phyloP scores from a whole-genome alignment of 2,113 vertebrate species.

The Pleuronectes platessa region DNA sequence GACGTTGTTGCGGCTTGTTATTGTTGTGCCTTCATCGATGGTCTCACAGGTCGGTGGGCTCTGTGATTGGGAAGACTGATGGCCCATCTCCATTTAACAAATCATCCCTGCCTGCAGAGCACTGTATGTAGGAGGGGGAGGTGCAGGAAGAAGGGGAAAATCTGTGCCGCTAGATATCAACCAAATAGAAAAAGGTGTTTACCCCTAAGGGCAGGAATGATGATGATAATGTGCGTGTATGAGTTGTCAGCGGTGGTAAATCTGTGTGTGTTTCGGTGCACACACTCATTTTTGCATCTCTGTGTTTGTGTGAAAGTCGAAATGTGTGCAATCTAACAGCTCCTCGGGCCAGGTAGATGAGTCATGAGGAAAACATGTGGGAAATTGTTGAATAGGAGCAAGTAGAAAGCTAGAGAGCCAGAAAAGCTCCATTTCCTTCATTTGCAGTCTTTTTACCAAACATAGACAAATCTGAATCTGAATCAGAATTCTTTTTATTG shows the following conservation, averaged over 20 bases:
- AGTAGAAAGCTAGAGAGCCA: not conserved
- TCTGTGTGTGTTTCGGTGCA: slow-evolving; percentile 1
- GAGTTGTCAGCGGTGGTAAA: slow-evolving; percentile 34
- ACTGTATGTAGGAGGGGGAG: slow-evolving; percentile 18
- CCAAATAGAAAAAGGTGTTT: slow-evolving; percentile 66
- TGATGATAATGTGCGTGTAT: slow-evolving; percentile 11
- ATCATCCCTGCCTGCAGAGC: slow-evolving; percentile 39
- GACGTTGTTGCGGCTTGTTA: slow-evolving; percentile 16
- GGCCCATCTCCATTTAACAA: slow-evolving; percentile 43
- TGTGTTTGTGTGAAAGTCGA: slow-evolving; percentile 27
- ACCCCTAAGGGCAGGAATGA: slow-evolving; percentile 61
- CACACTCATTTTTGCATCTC: slow-evolving; percentile 31
- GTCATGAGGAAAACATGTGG: slow-evolving; percentile 45
- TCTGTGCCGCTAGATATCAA: slow-evolving; percentile 68
- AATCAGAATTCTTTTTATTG: no score
- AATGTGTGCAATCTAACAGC: slow-evolving; percentile 42
- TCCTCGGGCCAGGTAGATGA: slow-evolving; percentile 53
- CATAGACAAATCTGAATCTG: not conserved
- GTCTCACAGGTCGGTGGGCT: slow-evolving; percentile 47
- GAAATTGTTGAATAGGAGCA: slow-evolving; percentile 26
- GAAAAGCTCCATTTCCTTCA: slow-evolving; percentile 1
- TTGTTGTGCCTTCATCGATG: slow-evolving; percentile 20
- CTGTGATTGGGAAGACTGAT: slow-evolving; percentile 54
- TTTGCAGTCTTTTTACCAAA: not conserved
- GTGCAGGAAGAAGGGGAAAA: slow-evolving; percentile 52